Evolutionary conservation across 2,888 invertebrate genomes (phyloP).

Genomic region (Eilema sororculum): DNA sequence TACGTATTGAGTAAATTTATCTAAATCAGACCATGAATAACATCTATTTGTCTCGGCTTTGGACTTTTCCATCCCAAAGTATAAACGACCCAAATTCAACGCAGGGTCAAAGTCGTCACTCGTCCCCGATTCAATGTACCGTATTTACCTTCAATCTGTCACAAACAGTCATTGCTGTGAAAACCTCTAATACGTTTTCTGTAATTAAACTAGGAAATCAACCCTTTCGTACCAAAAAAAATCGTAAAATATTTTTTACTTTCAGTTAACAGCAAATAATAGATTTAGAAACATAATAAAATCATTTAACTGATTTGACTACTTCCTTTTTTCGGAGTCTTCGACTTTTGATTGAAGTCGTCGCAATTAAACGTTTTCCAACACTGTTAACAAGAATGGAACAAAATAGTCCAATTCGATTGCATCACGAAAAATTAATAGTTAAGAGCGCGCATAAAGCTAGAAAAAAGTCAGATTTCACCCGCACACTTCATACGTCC

Average conservation of each 20-base stretch:
- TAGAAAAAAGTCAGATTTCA: no score
- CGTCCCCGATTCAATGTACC: not conserved
- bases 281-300: not conserved
- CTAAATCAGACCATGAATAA: not conserved
- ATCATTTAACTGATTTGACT: not conserved
- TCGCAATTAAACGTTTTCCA: no score
- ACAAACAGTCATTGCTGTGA: not conserved
- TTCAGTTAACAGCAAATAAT: no score
- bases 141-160: not conserved
- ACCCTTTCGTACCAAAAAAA: not conserved
- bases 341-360: not conserved
- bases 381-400: no score
- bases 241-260: not conserved
- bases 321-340: not conserved
- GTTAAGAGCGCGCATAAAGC: no score
- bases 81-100: not conserved
- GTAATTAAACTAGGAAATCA: not conserved
- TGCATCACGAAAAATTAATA: no score
- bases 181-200: not conserved
- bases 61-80: not conserved
- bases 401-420: no score
- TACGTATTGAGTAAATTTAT: not conserved
- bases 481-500: no score
- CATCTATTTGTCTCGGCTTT: not conserved
- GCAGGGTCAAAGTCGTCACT: not conserved